These are phyloP conservation scores for Acyrthosiphon pisum DNA, from an alignment of 1,140 invertebrate species.

Conservation along the genomic window DNA sequence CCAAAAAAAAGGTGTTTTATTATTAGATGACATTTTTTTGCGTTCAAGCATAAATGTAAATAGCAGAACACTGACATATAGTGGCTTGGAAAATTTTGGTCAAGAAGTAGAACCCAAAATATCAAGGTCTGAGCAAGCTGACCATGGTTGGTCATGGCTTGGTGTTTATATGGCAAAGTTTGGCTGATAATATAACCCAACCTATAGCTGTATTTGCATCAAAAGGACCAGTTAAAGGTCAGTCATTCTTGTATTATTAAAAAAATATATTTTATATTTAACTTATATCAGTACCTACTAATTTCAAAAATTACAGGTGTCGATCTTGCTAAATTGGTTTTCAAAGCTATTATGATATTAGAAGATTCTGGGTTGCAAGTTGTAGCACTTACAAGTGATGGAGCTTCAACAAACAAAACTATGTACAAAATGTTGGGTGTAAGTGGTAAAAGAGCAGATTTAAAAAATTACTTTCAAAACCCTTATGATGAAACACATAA, in stretches of 20 bases:
- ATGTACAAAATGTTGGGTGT: constrained; percentile 1
- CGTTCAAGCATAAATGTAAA: not conserved
- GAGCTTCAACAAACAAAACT: constrained; percentile 13
- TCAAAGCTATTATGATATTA: not conserved
- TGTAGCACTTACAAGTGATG: constrained; percentile 7
- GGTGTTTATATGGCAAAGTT: no score
- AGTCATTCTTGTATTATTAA: no score
- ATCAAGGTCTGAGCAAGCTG: not conserved
- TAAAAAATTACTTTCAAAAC: constrained; percentile 12
- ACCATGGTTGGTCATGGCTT: not conserved
- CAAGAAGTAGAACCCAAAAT: not conserved
- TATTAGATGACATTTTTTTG: not conserved
- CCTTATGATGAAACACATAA: not conserved
- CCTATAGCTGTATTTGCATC: not conserved
- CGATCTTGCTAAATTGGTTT: not conserved
- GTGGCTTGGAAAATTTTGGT: not conserved
- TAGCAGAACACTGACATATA: not conserved
- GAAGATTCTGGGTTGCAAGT: not conserved
- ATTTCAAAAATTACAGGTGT: not conserved
- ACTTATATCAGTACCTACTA: not conserved
- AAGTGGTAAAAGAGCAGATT: not conserved
- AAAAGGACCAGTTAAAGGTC: not conserved
- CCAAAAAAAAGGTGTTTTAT: not conserved
- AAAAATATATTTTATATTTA: no score
- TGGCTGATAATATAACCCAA: not conserved